Base-by-base conservation (phyloP, 2,797 vertebrate species). In the Ctenopoma kingsleyae region DNA sequence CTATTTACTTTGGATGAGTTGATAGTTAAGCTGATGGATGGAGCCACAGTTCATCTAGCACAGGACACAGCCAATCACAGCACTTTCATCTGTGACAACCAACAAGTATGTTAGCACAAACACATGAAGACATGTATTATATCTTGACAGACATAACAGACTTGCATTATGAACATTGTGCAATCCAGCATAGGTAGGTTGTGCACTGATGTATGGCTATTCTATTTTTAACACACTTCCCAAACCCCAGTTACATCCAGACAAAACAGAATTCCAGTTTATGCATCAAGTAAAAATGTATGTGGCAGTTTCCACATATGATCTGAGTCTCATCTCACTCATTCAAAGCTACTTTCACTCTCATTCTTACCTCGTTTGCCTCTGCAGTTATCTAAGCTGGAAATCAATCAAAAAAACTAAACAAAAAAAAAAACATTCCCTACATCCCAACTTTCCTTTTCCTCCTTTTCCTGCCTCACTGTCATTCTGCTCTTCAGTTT, bases 1-100 rank as follows among this genome's bases (percentile, higher is more conserved):
- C 20, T 8, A 47, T 63, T 71, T 63, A 63, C n/a, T 56, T 32
- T 50, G 43, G 41, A 54, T 48, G 50, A 54, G 32, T 3, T 38
- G 36, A 38, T 36, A 2, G 35, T 9, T 69, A 47, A 25, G 13
- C 17, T 53, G 40, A 46, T 52, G 40, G 56, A 46, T 61, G 32
- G 41, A 13, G n/a, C 30, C 6, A 15, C 32, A 12, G 19, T 3
- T 8, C 30, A 52, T 52, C 27, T 1, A 52, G 58, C 15, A 12
- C 43, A 53, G 7, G 25, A 16, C 3, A 16, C 51, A 51, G 60
- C 38, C 46, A 44, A 40, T 40, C 38, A 15, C 12, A 40, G 38
- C 11, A 40, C 38, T 35, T 35, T 40, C 38, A 40, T 15, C 38
- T 13, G 38, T 35, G 35, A 36, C 32, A 35, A 6, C 32, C 35